phyloP scores from a whole-genome alignment of 2,888 invertebrate species.

The Acanthococcus lagerstroemiae region DNA sequence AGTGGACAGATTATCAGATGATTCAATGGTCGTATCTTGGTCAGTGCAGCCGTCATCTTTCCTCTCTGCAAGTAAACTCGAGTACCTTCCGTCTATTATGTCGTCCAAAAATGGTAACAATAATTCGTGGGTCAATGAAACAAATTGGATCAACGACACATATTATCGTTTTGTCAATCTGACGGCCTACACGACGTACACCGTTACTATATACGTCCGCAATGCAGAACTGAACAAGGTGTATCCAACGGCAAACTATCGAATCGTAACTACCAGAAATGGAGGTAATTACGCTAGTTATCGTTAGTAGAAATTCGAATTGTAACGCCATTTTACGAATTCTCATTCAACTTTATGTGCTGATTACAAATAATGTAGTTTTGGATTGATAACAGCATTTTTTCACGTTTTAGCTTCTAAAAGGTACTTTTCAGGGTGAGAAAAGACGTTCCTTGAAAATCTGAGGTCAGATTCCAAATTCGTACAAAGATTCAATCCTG shows the following conservation, averaged over 20 bases:
- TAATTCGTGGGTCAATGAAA: constrained; percentile 43
- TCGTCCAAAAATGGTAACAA: constrained; percentile 38
- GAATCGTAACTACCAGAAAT: constrained; percentile 56
- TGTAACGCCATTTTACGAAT: too few species aligned
- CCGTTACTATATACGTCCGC: constrained; percentile 64
- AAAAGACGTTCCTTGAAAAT: too few species aligned
- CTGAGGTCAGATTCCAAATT: too few species aligned
- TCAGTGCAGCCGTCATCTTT: neutral
- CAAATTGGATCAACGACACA: constrained; percentile 53
- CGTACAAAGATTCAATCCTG: too few species aligned
- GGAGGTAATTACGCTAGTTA: constrained; percentile 47
- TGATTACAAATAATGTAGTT: too few species aligned
- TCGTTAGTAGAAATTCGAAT: too few species aligned
- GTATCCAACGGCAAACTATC: constrained; percentile 55
- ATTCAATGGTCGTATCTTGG: neutral
- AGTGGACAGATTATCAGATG: neutral
- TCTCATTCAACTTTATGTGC: too few species aligned
- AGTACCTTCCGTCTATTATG: constrained; percentile 44
- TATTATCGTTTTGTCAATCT: constrained; percentile 53
- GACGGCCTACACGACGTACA: constrained; percentile 63
- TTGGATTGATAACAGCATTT: too few species aligned
- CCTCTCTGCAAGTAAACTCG: neutral
- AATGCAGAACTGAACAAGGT: constrained; percentile 47
- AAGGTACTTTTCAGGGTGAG: too few species aligned
- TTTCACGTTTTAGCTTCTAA: too few species aligned